Evolutionary conservation across 2,888 invertebrate genomes (phyloP).

Genomic region (Drosophila mettleri): DNA sequence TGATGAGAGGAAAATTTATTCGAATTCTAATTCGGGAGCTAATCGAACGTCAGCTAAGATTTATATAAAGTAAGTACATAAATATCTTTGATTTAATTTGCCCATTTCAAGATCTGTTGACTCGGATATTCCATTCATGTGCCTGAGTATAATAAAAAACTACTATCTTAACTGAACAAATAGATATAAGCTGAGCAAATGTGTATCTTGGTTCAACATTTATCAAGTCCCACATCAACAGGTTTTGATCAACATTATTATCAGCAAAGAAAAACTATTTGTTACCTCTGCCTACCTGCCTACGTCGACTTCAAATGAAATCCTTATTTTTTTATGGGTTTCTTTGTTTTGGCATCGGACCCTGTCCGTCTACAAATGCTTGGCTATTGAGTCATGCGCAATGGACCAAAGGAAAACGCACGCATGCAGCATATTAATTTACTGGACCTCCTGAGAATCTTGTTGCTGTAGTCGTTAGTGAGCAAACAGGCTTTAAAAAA

Average conservation of each 20-base stretch:
- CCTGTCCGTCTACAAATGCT: constrained; percentile 60
- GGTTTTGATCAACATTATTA: constrained; percentile 12
- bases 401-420: constrained; percentile 74
- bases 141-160: background rate
- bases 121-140: background rate
- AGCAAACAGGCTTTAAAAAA: constrained; percentile 54
- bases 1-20: too few species aligned
- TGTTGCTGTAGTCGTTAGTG: constrained; percentile 37
- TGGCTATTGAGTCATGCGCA: constrained; percentile 67
- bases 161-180: background rate
- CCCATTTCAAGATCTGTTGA: background rate
- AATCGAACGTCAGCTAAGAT: too few species aligned
- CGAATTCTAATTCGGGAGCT: too few species aligned
- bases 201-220: background rate
- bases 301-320: constrained; percentile 34
- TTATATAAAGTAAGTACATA: background rate
- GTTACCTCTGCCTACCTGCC: constrained; percentile 40
- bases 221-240: constrained; percentile 7
- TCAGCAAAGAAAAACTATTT: constrained; percentile 7
- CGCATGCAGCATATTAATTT: constrained; percentile 74
- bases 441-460: constrained; percentile 40
- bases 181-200: background rate
- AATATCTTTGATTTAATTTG: background rate
- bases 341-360: constrained; percentile 49
- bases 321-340: constrained; percentile 25